Evolutionary conservation across 1,140 invertebrate species (phyloP).

Genomic region (Diplogasteroides magnus): DNA sequence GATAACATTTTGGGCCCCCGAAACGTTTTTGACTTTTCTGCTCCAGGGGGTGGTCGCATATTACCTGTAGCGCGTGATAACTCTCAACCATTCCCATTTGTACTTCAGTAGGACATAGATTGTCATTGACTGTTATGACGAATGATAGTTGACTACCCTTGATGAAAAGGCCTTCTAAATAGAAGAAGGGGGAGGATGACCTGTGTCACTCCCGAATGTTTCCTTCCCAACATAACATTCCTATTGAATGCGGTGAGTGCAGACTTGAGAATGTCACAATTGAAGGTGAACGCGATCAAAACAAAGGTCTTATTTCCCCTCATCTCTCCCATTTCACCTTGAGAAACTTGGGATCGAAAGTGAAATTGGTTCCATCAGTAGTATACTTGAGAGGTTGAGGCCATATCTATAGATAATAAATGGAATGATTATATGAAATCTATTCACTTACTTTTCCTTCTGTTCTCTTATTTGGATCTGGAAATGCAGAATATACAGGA

Average conservation of each 20-base stretch:
- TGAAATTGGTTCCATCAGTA: not conserved
- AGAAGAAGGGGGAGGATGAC: not conserved
- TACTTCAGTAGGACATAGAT: not conserved
- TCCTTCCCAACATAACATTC: not conserved
- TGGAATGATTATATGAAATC: no score
- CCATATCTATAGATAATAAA: not conserved
- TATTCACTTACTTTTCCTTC: not conserved
- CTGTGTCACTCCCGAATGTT: not conserved
- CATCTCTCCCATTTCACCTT: not conserved
- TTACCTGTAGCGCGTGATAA: no score
- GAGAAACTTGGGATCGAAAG: not conserved
- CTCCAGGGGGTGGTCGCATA: no score
- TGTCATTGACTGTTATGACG: not conserved
- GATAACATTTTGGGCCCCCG: no score
- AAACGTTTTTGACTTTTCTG: no score
- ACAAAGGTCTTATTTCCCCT: not conserved
- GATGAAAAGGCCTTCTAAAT: not conserved
- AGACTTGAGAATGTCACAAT: not conserved
- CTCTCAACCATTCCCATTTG: not conserved
- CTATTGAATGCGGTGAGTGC: not conserved
- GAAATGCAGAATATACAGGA: not conserved
- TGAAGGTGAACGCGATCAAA: not conserved
- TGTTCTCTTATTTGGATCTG: not conserved
- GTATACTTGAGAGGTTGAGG: not conserved
- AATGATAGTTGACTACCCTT: not conserved